These are phyloP conservation scores for Onychorhynchus coronatus DNA, from an alignment of 2,113 vertebrate genomes.

Conservation along the genomic window DNA sequence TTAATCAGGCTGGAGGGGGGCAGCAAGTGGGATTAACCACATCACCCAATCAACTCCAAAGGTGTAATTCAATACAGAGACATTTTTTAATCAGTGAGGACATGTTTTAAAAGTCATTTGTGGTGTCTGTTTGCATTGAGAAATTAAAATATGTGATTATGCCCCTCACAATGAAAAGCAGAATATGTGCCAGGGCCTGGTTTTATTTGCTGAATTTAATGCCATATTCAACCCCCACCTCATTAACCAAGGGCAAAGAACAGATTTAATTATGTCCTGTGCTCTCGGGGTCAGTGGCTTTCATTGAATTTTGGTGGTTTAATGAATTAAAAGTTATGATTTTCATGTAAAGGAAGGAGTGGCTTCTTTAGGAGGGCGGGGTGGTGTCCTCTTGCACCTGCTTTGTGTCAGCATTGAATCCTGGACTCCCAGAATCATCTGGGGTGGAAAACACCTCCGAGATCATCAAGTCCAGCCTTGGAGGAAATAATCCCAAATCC, in stretches of 20 bases:
- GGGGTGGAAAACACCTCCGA: not conserved
- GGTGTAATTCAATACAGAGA: not conserved
- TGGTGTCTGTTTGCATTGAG: not conserved
- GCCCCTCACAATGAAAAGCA: not conserved
- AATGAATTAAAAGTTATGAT: not conserved
- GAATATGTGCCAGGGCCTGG: fast-evolving
- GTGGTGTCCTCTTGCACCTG: not conserved
- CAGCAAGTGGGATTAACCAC: not conserved
- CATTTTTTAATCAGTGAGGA: not conserved
- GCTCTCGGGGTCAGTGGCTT: not conserved
- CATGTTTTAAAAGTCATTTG: not conserved
- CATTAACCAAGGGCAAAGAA: not conserved
- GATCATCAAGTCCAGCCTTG: not conserved
- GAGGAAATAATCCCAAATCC: not conserved
- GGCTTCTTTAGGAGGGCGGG: not conserved
- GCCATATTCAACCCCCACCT: not conserved
- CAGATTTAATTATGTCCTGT: not conserved
- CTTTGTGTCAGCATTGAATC: not conserved
- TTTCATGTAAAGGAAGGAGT: not conserved
- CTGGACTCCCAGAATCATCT: not conserved
- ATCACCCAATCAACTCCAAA: not conserved
- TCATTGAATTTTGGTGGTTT: not conserved
- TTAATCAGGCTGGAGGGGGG: not conserved
- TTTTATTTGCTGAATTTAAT: not conserved
- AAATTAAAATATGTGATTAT: not conserved